Base-by-base conservation (phyloP, 2,797 vertebrate genomes). In the Dipus sagitta region DNA sequence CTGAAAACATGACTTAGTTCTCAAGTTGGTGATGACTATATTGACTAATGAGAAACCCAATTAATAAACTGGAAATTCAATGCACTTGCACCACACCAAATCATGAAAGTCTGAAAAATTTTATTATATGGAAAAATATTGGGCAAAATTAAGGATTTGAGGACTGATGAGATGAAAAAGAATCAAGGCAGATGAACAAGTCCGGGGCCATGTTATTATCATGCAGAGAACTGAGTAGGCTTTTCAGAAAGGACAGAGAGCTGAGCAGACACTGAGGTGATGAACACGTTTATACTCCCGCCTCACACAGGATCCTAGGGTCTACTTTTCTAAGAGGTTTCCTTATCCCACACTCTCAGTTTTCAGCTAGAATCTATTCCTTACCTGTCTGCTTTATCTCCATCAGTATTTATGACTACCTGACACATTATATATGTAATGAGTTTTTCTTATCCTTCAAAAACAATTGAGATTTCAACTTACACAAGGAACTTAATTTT, bases 221-320 rank as follows among this genome's bases (percentile, higher is more conserved):
- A 32, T 0, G 4, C 2, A 14, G 20, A 84, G 75, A 42, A 38
- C 23, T 0, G 47, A 21, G 15, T 0, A 54, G 26, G 76, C 30
- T 60, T 72, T 74, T 18, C 13, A 54, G 28, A 12, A 62, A 28
- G 6, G 12, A 13, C 14, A 10, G 20, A 20, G 5, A 72, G 30
- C 10, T 1, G 8, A 21, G 23, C 1, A 72, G 42, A 52, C 13
- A 75, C 0, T 0, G 7, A 70, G 15, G 17, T 15, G 32, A n/a
- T 20, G 17, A 20, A 18, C n/a, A 14, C 15, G 13, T n/a, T 68
- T 58, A 58, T 15, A 58, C 12, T 13, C 1, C 54, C 54, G 2
- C 54, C 54, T 12, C 54, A 58, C 15, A 58, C 10, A 17, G 14
- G 54, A 58, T 17, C 12, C 4, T 58, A 14, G 54, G 13, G 54